These are phyloP conservation scores for Adineta ricciae DNA, from an alignment of 2,888 invertebrate species.

Conservation along the genomic window DNA sequence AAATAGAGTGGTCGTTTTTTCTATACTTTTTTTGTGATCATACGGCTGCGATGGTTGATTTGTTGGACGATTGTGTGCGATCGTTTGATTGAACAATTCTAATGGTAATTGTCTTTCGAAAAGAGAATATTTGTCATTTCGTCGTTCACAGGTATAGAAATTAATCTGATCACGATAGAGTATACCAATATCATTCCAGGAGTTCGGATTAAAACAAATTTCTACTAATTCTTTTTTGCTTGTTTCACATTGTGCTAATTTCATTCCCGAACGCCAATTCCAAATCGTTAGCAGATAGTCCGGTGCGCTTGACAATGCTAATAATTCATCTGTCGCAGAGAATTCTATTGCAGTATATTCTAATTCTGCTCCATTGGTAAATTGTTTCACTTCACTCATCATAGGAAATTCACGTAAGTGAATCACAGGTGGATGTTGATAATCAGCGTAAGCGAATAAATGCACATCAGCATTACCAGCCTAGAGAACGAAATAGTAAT, in stretches of 20 bases:
- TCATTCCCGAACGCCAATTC: slow-evolving; percentile 34
- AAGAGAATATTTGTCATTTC: not conserved
- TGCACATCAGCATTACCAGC: not conserved
- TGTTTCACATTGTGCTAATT: slow-evolving; percentile 10
- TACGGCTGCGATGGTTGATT: not conserved
- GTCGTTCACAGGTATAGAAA: slow-evolving; percentile 18
- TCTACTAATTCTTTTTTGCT: not conserved
- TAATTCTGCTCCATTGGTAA: slow-evolving; percentile 45
- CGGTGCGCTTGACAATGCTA: slow-evolving; percentile 45
- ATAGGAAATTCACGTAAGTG: slow-evolving; percentile 7
- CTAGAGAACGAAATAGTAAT: not conserved
- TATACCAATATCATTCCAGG: slow-evolving; percentile 15
- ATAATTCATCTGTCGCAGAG: slow-evolving; percentile 44
- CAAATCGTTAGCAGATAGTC: slow-evolving; percentile 46
- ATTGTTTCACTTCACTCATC: not conserved
- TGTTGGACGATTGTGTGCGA: not conserved
- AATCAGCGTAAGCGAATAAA: not conserved
- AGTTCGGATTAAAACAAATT: slow-evolving; percentile 6
- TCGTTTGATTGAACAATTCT: slow-evolving; percentile 11
- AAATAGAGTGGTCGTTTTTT: not conserved
- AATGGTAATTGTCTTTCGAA: not conserved
- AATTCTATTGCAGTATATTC: slow-evolving; percentile 43
- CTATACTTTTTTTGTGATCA: not conserved
- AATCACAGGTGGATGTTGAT: not conserved
- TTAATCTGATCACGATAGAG: slow-evolving; percentile 19